Evolutionary conservation across 2,797 vertebrate genomes (phyloP).

Genomic region (Hafferia zeledoni): DNA sequence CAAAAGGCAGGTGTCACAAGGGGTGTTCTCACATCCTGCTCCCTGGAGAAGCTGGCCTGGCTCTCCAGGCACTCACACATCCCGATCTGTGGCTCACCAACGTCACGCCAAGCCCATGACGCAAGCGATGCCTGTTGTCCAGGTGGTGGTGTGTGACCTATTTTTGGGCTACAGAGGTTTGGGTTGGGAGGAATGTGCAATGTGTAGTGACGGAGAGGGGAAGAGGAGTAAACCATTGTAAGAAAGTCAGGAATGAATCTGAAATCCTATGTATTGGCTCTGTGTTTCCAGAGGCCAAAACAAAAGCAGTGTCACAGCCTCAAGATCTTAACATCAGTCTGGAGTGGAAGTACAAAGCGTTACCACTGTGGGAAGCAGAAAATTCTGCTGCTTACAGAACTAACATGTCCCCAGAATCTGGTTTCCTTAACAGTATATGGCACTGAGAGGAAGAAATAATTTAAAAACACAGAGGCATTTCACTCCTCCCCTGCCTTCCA

Average conservation of each 20-base stretch:
- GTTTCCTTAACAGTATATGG: neutral
- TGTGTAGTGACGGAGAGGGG: neutral
- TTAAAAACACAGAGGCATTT: neutral
- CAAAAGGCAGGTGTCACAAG: neutral
- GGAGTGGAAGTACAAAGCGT: neutral
- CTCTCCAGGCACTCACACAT: accelerated
- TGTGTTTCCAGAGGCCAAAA: neutral
- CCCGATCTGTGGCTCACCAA: accelerated
- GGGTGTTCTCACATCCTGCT: neutral
- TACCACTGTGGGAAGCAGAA: neutral
- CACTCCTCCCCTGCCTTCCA: neutral
- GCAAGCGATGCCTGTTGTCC: neutral
- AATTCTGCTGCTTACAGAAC: neutral
- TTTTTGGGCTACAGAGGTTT: neutral
- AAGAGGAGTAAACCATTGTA: neutral
- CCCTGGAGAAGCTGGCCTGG: neutral
- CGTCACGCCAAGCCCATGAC: neutral
- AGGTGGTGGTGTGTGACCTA: neutral
- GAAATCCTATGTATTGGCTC: neutral
- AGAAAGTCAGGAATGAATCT: neutral
- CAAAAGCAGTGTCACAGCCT: neutral
- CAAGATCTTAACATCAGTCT: neutral
- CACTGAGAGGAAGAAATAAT: neutral
- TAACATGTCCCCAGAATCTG: neutral
- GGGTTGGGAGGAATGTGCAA: neutral